Percentiles rank a stretch among this genome's conserved stretches.
phyloP scores from a whole-genome alignment of 2,797 vertebrate species.

The Anguilla megastoma region DNA sequence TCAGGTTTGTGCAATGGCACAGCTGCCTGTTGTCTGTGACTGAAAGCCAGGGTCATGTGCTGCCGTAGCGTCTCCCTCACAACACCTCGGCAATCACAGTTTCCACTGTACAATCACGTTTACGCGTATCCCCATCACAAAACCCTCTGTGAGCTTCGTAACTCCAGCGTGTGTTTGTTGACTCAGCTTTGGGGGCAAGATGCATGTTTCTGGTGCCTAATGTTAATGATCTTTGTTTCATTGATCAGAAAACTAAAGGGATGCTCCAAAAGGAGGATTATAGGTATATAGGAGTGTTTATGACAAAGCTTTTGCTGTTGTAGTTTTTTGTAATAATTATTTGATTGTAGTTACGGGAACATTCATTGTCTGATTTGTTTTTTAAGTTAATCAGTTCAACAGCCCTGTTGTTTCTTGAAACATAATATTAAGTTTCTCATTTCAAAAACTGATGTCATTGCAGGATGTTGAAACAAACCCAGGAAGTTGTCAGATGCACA shows the following conservation, averaged over 20 bases:
- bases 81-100: background rate
- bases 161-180: background rate
- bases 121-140: background rate
- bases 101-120: background rate
- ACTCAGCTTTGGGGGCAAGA: background rate
- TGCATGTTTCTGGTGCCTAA: slow-evolving; percentile 7
- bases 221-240: background rate
- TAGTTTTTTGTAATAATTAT: background rate
- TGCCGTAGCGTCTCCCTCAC: background rate
- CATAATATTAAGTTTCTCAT: background rate
- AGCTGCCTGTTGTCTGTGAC: background rate
- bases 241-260: background rate
- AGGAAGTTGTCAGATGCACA: background rate
- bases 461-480: background rate
- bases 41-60: background rate
- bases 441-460: background rate
- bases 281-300: background rate
- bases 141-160: background rate
- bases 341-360: background rate
- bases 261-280: background rate
- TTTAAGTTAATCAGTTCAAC: background rate
- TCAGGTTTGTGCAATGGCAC: background rate
- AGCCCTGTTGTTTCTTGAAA: background rate
- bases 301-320: background rate
- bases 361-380: background rate